Evolutionary conservation across 2,797 vertebrate genomes (phyloP).

Genomic region (Scarus forsteni): DNA sequence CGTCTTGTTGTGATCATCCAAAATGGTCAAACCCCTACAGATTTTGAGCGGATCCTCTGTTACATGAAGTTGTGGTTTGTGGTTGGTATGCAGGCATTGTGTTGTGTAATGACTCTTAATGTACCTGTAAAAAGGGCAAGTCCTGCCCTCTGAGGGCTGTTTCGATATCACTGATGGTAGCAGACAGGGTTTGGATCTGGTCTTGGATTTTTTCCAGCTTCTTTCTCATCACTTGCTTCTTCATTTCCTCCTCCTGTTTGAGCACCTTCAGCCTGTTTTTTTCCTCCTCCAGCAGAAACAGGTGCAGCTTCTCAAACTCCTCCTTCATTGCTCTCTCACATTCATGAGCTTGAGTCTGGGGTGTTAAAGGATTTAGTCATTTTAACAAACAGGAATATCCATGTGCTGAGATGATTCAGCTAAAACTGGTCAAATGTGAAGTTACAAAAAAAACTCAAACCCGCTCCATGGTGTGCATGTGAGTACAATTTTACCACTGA

Average conservation of each 20-base stretch:
- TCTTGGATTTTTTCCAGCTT: slow-evolving; percentile 68
- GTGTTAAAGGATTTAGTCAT: slow-evolving; percentile 13
- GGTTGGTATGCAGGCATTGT: not conserved
- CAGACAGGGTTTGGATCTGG: slow-evolving; percentile 58
- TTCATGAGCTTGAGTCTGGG: slow-evolving; percentile 70
- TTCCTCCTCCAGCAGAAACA: slow-evolving; percentile 76
- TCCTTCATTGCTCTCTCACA: slow-evolving; percentile 63
- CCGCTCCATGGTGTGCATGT: too few species aligned
- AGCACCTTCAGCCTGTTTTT: slow-evolving; percentile 54
- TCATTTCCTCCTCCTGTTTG: slow-evolving; percentile 68
- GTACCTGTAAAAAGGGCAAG: slow-evolving; percentile 74
- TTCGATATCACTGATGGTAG: slow-evolving; percentile 56
- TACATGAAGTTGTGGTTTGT: not conserved
- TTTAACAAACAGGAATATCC: not conserved
- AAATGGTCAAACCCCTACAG: not conserved
- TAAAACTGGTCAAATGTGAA: not conserved
- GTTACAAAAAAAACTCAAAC: not conserved
- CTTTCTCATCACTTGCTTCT: slow-evolving; percentile 61
- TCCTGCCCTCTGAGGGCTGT: slow-evolving; percentile 43
- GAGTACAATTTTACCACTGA: not conserved
- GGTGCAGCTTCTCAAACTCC: slow-evolving; percentile 74
- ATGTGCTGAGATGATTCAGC: not conserved
- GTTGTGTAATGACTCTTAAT: not conserved
- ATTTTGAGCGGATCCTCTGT: not conserved
- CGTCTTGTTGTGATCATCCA: too few species aligned